Conservation (phyloP, 2,888 invertebrate species). For the Epistrophella euchroma region DNA sequence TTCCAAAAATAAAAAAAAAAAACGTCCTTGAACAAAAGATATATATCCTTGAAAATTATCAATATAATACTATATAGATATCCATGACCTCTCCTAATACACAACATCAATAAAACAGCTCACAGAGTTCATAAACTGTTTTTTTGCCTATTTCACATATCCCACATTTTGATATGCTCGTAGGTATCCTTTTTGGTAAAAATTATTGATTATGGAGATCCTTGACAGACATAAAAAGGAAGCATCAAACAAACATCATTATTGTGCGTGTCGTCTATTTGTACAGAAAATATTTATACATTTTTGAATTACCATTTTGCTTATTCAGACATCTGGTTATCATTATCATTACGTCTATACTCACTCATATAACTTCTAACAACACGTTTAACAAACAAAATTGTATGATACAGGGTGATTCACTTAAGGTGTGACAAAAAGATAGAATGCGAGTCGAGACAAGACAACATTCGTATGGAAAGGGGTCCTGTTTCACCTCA, state of each 20-base stretch:
- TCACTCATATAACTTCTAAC: slow-evolving; percentile 35
- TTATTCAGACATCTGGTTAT: slow-evolving; percentile 54
- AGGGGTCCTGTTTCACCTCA: too few species aligned
- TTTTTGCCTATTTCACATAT: slow-evolving; percentile 5
- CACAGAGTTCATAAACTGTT: slow-evolving; percentile 21
- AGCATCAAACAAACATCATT: slow-evolving; percentile 22
- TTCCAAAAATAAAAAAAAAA: too few species aligned
- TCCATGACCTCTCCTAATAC: slow-evolving; percentile 32
- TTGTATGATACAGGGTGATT: too few species aligned
- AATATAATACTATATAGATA: slow-evolving; percentile 19
- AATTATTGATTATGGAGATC: slow-evolving; percentile 14
- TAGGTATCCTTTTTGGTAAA: neutral
- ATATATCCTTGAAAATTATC: slow-evolving; percentile 10
- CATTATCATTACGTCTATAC: slow-evolving; percentile 25
- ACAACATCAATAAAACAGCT: slow-evolving; percentile 7
- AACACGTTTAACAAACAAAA: slow-evolving; percentile 29
- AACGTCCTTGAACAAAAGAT: slow-evolving; percentile 1
- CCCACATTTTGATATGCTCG: neutral
- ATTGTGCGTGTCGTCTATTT: slow-evolving; percentile 50
- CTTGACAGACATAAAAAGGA: slow-evolving; percentile 13
- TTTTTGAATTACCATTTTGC: slow-evolving; percentile 68
- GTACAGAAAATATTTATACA: slow-evolving; percentile 65
- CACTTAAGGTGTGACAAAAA: too few species aligned
- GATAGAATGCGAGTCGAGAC: too few species aligned
- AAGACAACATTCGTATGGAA: too few species aligned